Evolutionary conservation across 2,888 invertebrate genomes (phyloP), one percentile per base, ranked within the genome.

Genomic region (Bruchidius siliquastri): DNA sequence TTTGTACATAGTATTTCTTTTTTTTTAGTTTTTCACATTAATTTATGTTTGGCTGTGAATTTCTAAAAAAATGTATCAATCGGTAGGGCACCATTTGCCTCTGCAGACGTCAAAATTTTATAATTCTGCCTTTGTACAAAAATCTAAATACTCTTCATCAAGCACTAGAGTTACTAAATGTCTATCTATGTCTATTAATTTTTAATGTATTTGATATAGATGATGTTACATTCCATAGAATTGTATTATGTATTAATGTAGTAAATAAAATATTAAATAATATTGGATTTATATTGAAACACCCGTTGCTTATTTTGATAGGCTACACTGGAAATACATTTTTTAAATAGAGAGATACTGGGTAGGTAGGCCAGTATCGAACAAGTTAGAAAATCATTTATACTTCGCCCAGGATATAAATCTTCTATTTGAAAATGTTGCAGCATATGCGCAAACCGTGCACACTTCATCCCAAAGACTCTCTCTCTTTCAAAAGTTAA

Each of bases 1-100:
- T n/a, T 67, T 68, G 22, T 68, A 68, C 3, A 68, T 22, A 21
- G 68, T 67, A 67, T 30, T 49, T 71, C 21, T 20, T 32, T 49
- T 32, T 21, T 4, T 32, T 30, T 71, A 49, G 20, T 20, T 68
- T 22, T 68, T 77, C 77, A 77, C 75, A 75, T 77, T 78, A 80
- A 77, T 79, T 81, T 81, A 79, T 82, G 82, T 83, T 82, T 82
- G 84, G 83, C 84, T 84, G 84, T 84, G 84, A 84, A 81, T 72
- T 74, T 77, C 74, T 72, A 70, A 76, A 77, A 77, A 78, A 78
- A 77, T 74, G 73, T 73, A 75, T 72, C 69, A 67, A 67, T 70
- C 68, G 70, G 70, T 22, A 74, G 22, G 69, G 70, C 70, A 68
- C 22, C 0, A 20, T 71, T 71, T 67, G 13, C 66, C 22, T 49